Evolutionary conservation across 2,113 vertebrate species (phyloP), one percentile per base, ranked within the genome.

Genomic region (Tapirus terrestris): DNA sequence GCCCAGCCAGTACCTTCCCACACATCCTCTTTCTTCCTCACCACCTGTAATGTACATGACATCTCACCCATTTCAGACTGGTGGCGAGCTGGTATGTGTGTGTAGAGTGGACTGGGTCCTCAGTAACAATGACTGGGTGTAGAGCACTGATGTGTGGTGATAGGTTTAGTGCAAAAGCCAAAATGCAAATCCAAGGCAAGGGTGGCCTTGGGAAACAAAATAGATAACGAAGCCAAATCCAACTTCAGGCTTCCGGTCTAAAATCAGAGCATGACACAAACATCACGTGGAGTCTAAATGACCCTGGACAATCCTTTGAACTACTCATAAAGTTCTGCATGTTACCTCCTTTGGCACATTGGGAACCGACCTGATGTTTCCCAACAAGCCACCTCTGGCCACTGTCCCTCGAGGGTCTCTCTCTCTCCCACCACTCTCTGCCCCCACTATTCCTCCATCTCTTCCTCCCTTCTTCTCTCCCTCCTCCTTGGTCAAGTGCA

Each of bases 391-490:
- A 36, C 56, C 14, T 31, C 4, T 65, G 60, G 43, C 25, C 3
- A 1, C 2, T 60, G 29, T 51, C 63, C 43, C 43, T 60, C 53
- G 3, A 17, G 43, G 29, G 23, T 5, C 39, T 60, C 9, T 68
- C 43, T 56, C 12, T 65, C 45, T 89, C 45, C 25, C 14, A 8
- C 20, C 23, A 23, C 18, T 13, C 13, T 20, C 23, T 65, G 6
- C 25, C 2, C 17, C 25, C 8, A 4, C 18, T 1, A 5, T n/a
- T 36, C n/a, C 33, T 17, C 4, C 3, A 16, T 31, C 29, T 8
- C 16, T 51, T 14, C 21, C 12, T 63, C n/a, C 27, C 45, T 61
- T 33, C 33, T 72, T 80, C n/a, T 51, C 18, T 70, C 29, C 18
- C 56, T 76, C 17, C 61, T 94, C 20, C 73, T 72, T 82, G 31